Percentiles rank a stretch among this genome's conserved stretches.
Conservation (phyloP, 2,888 invertebrate genomes). For the Pandemis cinnamomeana region DNA sequence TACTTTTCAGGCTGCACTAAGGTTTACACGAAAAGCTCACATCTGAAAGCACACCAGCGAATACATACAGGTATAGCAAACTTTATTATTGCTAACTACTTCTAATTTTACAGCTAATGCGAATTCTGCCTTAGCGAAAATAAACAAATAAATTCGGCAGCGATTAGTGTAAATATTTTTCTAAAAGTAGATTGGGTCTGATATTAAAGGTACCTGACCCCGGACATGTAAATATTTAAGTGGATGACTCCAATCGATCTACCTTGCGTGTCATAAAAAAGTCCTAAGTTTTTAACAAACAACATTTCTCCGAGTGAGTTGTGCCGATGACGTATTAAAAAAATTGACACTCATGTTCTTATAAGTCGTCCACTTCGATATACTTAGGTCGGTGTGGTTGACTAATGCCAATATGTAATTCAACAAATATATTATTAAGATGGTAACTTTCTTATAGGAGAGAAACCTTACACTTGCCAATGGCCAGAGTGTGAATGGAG, state of each 20-base stretch:
- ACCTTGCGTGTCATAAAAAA: too few species aligned
- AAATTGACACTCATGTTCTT: too few species aligned
- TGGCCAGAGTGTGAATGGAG: constrained; percentile 99
- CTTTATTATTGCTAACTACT: background rate
- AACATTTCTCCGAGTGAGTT: too few species aligned
- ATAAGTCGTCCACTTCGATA: too few species aligned
- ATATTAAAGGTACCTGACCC: too few species aligned
- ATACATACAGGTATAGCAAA: constrained; percentile 95
- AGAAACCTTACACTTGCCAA: constrained; percentile 98
- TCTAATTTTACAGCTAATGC: constrained; percentile 27
- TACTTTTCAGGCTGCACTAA: constrained; percentile 93
- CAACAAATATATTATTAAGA: background rate
- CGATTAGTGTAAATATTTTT: constrained; percentile 5
- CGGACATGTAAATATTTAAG: too few species aligned
- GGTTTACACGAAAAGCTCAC: constrained; percentile 99
- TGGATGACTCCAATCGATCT: too few species aligned
- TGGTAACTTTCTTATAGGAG: constrained; percentile 86
- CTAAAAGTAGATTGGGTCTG: background rate
- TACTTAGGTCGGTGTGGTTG: too few species aligned
- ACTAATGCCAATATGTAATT: too few species aligned
- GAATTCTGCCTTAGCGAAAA: constrained; percentile 33
- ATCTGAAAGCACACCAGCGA: constrained; percentile 98
- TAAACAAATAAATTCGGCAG: background rate
- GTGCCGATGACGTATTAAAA: too few species aligned
- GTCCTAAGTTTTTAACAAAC: too few species aligned